phyloP scores from a whole-genome alignment of 2,113 vertebrate genomes.

The Mesocricetus auratus region DNA sequence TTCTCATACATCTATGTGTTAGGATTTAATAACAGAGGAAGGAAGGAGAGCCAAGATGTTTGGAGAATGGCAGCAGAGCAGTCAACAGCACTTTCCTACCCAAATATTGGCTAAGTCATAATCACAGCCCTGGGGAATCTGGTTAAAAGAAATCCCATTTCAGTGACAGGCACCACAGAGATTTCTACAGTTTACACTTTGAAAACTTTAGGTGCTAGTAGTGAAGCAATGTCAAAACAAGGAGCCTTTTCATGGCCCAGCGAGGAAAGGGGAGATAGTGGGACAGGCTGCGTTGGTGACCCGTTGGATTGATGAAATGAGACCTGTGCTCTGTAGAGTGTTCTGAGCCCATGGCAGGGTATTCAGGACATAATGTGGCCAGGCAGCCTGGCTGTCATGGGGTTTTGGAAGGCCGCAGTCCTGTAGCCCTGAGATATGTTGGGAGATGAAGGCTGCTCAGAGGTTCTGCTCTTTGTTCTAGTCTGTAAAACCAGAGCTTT shows the following conservation, averaged over 20 bases:
- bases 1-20: slow-evolving; percentile 80
- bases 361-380: background rate
- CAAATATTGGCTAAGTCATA: slow-evolving; percentile 38
- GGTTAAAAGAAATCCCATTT: slow-evolving; percentile 49
- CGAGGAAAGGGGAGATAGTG: background rate
- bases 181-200: slow-evolving; percentile 47
- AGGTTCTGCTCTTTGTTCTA: background rate
- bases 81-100: slow-evolving; percentile 55
- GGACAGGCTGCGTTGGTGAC: background rate
- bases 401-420: background rate
- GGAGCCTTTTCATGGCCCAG: slow-evolving; percentile 33
- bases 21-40: slow-evolving; percentile 81
- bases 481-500: slow-evolving; percentile 56
- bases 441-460: background rate
- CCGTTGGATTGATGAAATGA: background rate
- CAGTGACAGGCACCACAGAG: slow-evolving; percentile 41
- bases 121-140: slow-evolving; percentile 51
- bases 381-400: background rate
- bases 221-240: slow-evolving; percentile 53
- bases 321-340: background rate
- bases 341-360: background rate
- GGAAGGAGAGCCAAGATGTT: slow-evolving; percentile 59
- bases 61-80: slow-evolving; percentile 40
- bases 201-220: slow-evolving; percentile 54
- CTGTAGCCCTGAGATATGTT: background rate